Base-by-base conservation (phyloP, 2,113 vertebrate genomes). In the Trachemys scripta region DNA sequence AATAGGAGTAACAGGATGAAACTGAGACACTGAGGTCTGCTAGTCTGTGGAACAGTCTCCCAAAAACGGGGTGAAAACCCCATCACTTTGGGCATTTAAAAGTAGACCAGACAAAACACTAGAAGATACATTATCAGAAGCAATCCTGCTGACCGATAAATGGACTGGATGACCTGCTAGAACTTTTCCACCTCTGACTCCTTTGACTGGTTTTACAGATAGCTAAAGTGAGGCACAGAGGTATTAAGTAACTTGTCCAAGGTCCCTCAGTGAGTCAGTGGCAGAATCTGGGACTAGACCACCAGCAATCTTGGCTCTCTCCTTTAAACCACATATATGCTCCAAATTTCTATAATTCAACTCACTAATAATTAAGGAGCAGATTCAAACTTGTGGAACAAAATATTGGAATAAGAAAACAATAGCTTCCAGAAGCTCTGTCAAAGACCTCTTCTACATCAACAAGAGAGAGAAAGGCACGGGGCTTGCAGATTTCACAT, bases 331-430 rank as follows among this genome's bases (percentile, higher is more conserved):
- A 16, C 45, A 38, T 78, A 38, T 38, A 80, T 42, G 84, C 65
- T 90, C 79, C 84, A 86, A 87, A 88, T 27, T 62, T 75, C 42
- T 76, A 45, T 29, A 91, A 94, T 69, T 86, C 88, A 50, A 1
- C 42, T 20, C 80, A 45, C 24, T 76, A 49, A 22, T 51, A 82
- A 82, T 56, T 84, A 69, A 94, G 85, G 27, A 91, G 47, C 27
- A 69, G 29, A 8, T 17, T 92, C 86, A 92, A 65, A 90, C 92
- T 86, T 69, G 90, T 29, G 82, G 91, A 65, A 82, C 80, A 90
- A 95, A 82, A 45, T 57, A 94, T 72, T 82, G 59, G 42, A 80
- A 79, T 76, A 76, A 93, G 29, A 65, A 65, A 65, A 69, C 80
- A 90, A 54, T 47, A 20, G 22, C n/a, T 96, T 80, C 42, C n/a